A percentile compares a stretch with the other conserved stretches of the same genome.
Conservation (phyloP, 2,888 invertebrate genomes). For the Cataglyphis livida region DNA sequence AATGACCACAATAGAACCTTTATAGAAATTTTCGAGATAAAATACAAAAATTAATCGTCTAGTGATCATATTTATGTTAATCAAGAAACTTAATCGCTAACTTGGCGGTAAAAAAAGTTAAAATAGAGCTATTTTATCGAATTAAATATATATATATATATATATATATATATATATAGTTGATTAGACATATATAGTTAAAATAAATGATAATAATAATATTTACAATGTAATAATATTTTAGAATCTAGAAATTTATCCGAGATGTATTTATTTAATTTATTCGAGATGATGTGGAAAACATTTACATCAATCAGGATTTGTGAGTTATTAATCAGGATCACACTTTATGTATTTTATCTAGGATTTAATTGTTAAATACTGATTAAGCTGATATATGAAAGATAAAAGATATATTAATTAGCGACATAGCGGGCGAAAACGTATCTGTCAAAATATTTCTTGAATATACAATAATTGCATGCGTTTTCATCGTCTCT, state of each 20-base stretch:
- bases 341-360: neutral
- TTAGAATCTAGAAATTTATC: neutral
- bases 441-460: neutral
- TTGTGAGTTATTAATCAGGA: neutral
- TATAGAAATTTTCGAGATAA: neutral
- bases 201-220: neutral
- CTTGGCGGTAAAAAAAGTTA: neutral
- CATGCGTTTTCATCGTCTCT: neutral
- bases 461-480: neutral
- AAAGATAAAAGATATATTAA: conserved; percentile 15
- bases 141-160: neutral
- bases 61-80: neutral
- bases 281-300: neutral
- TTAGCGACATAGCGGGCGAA: neutral
- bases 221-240: neutral
- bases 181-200: neutral
- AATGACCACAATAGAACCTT: neutral
- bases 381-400: neutral
- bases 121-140: neutral
- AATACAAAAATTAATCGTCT: neutral
- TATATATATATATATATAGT: no score
- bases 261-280: neutral
- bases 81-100: neutral
- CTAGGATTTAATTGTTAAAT: neutral
- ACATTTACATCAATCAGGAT: neutral